Evolutionary conservation across 2,888 invertebrate species (phyloP), one percentile per base, ranked within the genome.

Genomic region (Drosophila lutescens): DNA sequence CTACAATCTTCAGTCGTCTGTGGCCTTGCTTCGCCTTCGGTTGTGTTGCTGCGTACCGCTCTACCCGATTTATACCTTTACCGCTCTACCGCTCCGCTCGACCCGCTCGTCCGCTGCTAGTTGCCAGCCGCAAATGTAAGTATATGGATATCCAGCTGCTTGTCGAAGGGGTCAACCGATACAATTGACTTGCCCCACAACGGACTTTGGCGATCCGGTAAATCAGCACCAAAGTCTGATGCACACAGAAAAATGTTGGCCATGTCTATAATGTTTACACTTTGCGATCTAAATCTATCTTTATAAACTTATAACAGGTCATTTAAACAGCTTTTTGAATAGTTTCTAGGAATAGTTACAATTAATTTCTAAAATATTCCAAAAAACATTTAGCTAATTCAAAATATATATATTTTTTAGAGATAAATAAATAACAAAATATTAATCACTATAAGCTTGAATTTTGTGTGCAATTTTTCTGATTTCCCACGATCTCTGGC

Each of bases 101-200:
- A 26, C 9, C 17, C 34, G 36, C 32, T 36, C 17, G 12, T 17
- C 32, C 40, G 20, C 34, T 63, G 9, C 2, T 2, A n/a, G 17
- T 15, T 49, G 17, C 36, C 8, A 3, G 32, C 10, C 26, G 32
- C 34, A 34, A 26, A 32, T 36, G 69, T 56, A 47, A 69, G 66
- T 66, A 69, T 10, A 26, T 15, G 34, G 17, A 32, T 55, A 17
- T 34, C 23, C 47, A 66, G 46, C 6, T 32, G 3, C 47, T 47
- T 17, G 30, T 36, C 60, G 55, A 30, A 10, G 46, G 46, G 69
- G 44, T 67, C 69, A 69, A 13, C 40, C 47, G 13, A 69, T 67
- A 57, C 41, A 12, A 30, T 67, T 66, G 68, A 66, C 68, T 68
- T 20, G 15, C 13, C 12, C 23, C 34, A 17, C n/a, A 4, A 17